Conservation (phyloP, 2,113 vertebrate species). For the Spea bombifrons region DNA sequence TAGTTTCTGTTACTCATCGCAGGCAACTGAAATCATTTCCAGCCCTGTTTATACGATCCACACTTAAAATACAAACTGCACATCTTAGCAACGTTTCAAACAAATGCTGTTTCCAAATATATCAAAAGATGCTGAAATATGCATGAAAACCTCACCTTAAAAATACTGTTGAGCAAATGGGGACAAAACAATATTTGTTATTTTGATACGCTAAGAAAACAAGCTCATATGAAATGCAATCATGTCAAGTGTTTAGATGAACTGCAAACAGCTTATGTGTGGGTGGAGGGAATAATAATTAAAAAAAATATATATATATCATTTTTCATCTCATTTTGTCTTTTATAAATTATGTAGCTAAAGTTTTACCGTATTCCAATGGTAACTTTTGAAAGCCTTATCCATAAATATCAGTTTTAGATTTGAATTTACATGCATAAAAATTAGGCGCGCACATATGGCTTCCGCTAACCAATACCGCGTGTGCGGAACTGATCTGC, state of each 20-base stretch:
- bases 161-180: constrained; percentile 35
- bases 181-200: constrained; percentile 48
- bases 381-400: neutral
- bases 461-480: neutral
- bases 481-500: neutral
- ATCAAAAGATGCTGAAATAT: constrained; percentile 25
- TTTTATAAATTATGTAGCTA: constrained; percentile 24
- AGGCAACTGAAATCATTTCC: too few species aligned
- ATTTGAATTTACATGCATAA: neutral
- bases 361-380: constrained; percentile 4
- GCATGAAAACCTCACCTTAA: constrained; percentile 39
- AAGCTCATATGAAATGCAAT: constrained; percentile 44
- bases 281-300: constrained; percentile 46
- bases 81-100: constrained; percentile 4
- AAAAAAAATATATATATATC: constrained; percentile 38
- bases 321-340: constrained; percentile 22
- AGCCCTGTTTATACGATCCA: too few species aligned
- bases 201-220: constrained; percentile 45
- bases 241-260: constrained; percentile 48
- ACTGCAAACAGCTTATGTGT: constrained; percentile 49
- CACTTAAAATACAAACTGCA: neutral
- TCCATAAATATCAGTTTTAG: neutral
- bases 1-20: too few species aligned
- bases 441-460: neutral
- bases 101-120: constrained; percentile 41